Percentiles rank a stretch among this genome's conserved stretches.
These are phyloP conservation scores for Grammomys dolichurus DNA, from an alignment of 2,113 vertebrate species.

Conservation along the genomic window DNA sequence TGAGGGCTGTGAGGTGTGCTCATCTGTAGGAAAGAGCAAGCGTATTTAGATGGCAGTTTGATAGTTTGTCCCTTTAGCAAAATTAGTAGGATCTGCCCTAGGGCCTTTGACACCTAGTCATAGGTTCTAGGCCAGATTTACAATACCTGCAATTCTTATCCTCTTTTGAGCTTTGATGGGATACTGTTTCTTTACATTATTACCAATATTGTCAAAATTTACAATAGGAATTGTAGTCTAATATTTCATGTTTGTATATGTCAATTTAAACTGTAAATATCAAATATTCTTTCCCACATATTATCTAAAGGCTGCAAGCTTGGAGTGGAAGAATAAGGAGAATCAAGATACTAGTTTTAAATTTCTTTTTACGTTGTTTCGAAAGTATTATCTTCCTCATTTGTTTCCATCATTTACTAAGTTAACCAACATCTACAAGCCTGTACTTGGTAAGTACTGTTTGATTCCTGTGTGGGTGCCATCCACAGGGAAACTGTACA, in stretches of 20 bases:
- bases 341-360: constrained; percentile 98
- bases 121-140: not conserved
- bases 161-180: constrained; percentile 37
- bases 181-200: constrained; percentile 41
- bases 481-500: not conserved
- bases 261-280: constrained; percentile 69
- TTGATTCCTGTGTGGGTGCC: not conserved
- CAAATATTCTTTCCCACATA: constrained; percentile 41
- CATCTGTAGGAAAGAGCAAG: not conserved
- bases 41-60: not conserved
- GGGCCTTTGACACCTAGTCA: not conserved
- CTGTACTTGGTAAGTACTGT: constrained; percentile 94
- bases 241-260: not conserved
- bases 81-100: not conserved
- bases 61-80: not conserved
- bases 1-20: not conserved
- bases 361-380: constrained; percentile 98
- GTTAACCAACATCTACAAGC: constrained; percentile 98
- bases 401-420: constrained; percentile 98
- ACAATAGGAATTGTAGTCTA: constrained; percentile 36
- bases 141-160: not conserved
- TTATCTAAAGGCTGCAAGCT: constrained; percentile 93
- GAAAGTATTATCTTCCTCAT: constrained; percentile 99
- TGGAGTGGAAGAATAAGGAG: constrained; percentile 98
- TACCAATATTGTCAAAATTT: constrained; percentile 44